Percentiles rank a stretch among this genome's conserved stretches.
Evolutionary conservation across 2,888 invertebrate genomes (phyloP).

Genomic region (Isoperla grammatica): DNA sequence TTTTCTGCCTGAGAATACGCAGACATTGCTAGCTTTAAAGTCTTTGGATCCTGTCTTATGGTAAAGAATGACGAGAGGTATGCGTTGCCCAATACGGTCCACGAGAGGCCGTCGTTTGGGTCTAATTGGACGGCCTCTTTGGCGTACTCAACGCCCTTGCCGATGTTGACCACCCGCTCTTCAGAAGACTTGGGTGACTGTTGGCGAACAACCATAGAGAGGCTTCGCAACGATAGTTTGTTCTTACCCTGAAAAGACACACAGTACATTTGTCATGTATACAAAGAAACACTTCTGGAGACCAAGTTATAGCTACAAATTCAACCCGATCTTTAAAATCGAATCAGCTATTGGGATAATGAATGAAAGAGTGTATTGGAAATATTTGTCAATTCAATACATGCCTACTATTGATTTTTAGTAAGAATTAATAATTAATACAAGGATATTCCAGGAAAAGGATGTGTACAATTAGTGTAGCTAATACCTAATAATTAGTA

Average conservation of each 20-base stretch:
- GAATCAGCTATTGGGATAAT: slow-evolving; percentile 1
- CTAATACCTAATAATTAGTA: too few relatives aligned
- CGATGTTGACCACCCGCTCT: slow-evolving; percentile 55
- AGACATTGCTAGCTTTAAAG: slow-evolving; percentile 65
- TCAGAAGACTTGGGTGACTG: slow-evolving; percentile 48
- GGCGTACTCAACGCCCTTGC: slow-evolving; percentile 68
- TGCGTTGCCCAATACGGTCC: slow-evolving; percentile 81
- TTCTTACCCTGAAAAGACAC: slow-evolving; percentile 56
- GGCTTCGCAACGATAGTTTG: slow-evolving; percentile 67
- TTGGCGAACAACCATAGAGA: slow-evolving; percentile 76
- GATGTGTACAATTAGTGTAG: too few relatives aligned
- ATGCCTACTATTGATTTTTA: not conserved
- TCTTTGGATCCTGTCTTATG: slow-evolving; percentile 63
- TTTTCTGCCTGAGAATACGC: slow-evolving; percentile 77
- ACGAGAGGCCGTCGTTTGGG: slow-evolving; percentile 71
- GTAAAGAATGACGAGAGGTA: slow-evolving; percentile 75
- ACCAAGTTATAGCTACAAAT: too few relatives aligned
- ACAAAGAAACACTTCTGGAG: slow-evolving; percentile 23
- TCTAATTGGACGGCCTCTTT: slow-evolving; percentile 77
- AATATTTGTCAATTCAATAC: slow-evolving; percentile 5
- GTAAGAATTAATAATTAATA: too few relatives aligned
- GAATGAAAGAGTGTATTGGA: not conserved
- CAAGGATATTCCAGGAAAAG: too few relatives aligned
- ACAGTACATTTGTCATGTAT: not conserved
- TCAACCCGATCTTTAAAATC: too few relatives aligned